Evolutionary conservation across 1,140 invertebrate genomes (phyloP).

Genomic region (Cepaea nemoralis): DNA sequence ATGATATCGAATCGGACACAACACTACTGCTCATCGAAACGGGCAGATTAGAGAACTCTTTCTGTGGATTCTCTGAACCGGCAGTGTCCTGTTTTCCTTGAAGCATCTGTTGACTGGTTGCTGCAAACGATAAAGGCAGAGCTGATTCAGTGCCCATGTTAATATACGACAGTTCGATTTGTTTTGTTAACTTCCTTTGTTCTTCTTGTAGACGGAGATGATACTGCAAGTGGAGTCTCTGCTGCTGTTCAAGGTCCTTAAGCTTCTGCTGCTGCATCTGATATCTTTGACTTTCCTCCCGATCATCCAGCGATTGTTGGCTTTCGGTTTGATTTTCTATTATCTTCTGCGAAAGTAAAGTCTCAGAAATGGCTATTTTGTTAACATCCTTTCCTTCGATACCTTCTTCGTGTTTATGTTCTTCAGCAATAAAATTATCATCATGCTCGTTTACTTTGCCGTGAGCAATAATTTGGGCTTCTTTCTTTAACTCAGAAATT

Average conservation of each 20-base stretch:
- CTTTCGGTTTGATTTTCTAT: neutral
- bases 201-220: conserved; percentile 37
- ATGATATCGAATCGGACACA: conserved; percentile 24
- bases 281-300: conserved; percentile 20
- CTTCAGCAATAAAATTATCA: neutral
- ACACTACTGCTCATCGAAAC: conserved; percentile 17
- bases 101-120: too few relatives aligned
- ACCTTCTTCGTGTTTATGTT: neutral
- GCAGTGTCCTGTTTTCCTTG: neutral
- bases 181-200: conserved; percentile 22
- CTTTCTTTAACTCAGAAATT: conserved; percentile 14
- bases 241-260: conserved; percentile 18
- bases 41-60: conserved; percentile 21
- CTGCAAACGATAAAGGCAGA: too few relatives aligned
- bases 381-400: neutral
- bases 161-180: conserved; percentile 25
- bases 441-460: conserved; percentile 16
- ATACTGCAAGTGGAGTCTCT: conserved; percentile 13
- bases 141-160: neutral
- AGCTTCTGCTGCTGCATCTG: conserved; percentile 22
- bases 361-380: neutral
- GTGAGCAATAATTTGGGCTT: conserved; percentile 27
- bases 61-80: neutral
- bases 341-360: neutral
- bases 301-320: neutral